Conservation (phyloP, 2,888 invertebrate genomes). For the Hyalella azteca region DNA sequence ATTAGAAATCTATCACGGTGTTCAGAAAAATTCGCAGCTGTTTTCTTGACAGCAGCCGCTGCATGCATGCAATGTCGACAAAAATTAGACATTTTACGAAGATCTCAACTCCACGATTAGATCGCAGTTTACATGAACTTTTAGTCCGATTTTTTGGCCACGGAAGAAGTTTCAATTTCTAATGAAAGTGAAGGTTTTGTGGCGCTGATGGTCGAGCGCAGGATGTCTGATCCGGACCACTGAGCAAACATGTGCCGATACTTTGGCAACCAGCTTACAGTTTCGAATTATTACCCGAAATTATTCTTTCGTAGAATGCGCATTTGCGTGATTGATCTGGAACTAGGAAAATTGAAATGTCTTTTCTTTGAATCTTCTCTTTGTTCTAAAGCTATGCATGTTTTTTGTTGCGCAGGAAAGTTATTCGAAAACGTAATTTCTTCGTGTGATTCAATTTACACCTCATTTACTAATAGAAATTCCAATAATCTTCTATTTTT, state of each 20-base stretch:
- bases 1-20: not conserved
- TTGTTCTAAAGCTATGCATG: not conserved
- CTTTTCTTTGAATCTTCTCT: not conserved
- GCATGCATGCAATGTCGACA: too few relatives aligned
- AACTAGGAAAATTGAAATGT: too few relatives aligned
- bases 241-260: not conserved
- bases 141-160: not conserved
- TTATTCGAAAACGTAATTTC: too few relatives aligned
- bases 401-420: not conserved
- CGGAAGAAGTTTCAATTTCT: conserved; percentile 1
- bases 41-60: not conserved
- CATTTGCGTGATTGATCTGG: not conserved
- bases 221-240: not conserved
- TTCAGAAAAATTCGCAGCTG: not conserved
- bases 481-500: not conserved
- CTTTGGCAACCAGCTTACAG: not conserved
- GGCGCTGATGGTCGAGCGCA: not conserved
- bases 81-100: too few relatives aligned
- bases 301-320: not conserved
- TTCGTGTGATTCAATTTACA: not conserved
- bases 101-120: not conserved
- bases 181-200: conserved; percentile 31
- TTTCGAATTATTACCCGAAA: not conserved
- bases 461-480: not conserved
- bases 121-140: not conserved